These are phyloP conservation scores for Echinops telfairi DNA, from an alignment of 2,113 vertebrate species.

Conservation along the genomic window DNA sequence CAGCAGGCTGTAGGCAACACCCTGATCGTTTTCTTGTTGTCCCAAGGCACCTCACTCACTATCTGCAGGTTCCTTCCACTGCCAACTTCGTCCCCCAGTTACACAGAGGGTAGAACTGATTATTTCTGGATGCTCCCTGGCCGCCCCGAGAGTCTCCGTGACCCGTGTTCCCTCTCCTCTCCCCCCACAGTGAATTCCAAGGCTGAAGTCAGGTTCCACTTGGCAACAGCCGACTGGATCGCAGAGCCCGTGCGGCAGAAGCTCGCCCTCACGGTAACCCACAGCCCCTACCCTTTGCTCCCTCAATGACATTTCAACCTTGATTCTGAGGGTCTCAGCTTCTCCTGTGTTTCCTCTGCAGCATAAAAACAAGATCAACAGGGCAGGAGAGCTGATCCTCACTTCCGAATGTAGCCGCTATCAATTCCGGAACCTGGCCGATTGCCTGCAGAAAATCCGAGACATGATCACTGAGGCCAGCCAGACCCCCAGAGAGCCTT, in stretches of 20 bases:
- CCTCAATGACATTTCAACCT: not conserved
- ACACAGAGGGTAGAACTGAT: not conserved
- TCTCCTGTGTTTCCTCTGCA: constrained; percentile 64
- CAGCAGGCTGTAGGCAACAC: not conserved
- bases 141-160: not conserved
- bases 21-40: not conserved
- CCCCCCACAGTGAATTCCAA: constrained; percentile 92
- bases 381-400: constrained; percentile 93
- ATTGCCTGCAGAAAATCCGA: constrained; percentile 94
- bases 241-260: constrained; percentile 89
- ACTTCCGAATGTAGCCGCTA: constrained; percentile 94
- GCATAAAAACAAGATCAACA: constrained; percentile 94
- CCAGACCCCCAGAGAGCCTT: constrained; percentile 85
- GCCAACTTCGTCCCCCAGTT: not conserved
- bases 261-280: constrained; percentile 89
- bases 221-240: constrained; percentile 96
- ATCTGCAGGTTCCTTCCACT: not conserved
- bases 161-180: not conserved
- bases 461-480: constrained; percentile 90
- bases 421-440: constrained; percentile 93
- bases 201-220: constrained; percentile 95
- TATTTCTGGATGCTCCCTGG: not conserved
- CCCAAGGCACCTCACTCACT: not conserved
- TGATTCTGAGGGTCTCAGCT: not conserved
- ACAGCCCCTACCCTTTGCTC: too few relatives aligned